Conservation (phyloP, 92 coral and sea anemone genomes). For the Ricordea florida region DNA sequence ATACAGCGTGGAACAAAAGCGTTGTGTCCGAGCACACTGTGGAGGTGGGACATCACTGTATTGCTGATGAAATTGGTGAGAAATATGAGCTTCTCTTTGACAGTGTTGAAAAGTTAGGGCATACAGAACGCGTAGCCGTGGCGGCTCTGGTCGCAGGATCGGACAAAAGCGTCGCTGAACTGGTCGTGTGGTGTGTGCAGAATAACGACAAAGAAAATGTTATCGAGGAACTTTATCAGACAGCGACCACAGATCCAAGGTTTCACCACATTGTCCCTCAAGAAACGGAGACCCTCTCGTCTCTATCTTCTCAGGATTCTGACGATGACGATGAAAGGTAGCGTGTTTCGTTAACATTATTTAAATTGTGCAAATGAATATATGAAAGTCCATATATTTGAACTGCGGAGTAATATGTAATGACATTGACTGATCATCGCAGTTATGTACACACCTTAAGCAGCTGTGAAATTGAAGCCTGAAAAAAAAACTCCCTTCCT, state of each 20-base stretch:
- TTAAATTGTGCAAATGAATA: too few species aligned
- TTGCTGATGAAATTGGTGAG: background rate
- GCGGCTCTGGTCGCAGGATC: slow-evolving; percentile 51
- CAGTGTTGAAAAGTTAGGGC: slow-evolving; percentile 19
- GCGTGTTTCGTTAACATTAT: too few species aligned
- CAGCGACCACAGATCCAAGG: background rate
- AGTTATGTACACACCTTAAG: too few species aligned
- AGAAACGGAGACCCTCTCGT: background rate
- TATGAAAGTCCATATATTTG: too few species aligned
- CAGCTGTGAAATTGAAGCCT: too few species aligned
- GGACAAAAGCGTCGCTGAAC: slow-evolving; percentile 54
- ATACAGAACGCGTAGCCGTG: slow-evolving; percentile 45
- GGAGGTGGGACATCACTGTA: background rate
- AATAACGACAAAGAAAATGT: slow-evolving; percentile 38
- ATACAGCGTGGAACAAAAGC: background rate
- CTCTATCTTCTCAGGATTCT: slow-evolving; percentile 3
- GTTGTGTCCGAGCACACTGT: background rate
- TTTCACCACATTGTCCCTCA: background rate
- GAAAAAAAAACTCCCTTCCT: too few species aligned
- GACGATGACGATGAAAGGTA: slow-evolving; percentile 3
- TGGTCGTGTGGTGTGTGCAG: slow-evolving; percentile 70
- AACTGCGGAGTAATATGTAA: too few species aligned
- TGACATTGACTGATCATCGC: too few species aligned
- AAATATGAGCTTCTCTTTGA: slow-evolving; percentile 16
- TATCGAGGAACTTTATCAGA: slow-evolving; percentile 7